Evolutionary conservation across 2,797 vertebrate genomes (phyloP), one percentile per base, ranked within the genome.

Genomic region (Thamnophis elegans): DNA sequence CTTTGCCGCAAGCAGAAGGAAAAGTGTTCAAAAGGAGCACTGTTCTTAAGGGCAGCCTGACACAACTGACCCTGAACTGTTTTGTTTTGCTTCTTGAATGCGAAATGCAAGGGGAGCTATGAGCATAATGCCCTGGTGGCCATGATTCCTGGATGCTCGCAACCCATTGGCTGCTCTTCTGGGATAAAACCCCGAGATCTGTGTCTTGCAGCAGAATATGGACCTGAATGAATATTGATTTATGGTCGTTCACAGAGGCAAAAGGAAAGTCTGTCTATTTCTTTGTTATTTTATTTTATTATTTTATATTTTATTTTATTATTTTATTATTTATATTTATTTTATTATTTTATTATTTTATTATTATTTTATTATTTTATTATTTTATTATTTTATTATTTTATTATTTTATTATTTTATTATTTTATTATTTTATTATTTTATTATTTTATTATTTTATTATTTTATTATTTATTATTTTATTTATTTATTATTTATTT

Each of bases 1-100:
- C 96, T 95, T 93, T 96, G 96, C 59, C 90, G 92, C 91, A 92
- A 95, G 94, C 96, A 97, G 97, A 97, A 98, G 98, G 97, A 98
- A 98, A 97, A 97, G 94, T 96, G 96, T 96, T 96, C 97, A 96
- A 97, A 97, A 95, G 95, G 92, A 90, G 92, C 94, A 96, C 92
- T 96, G 96, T 97, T 95, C 0, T 93, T 94, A 95, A 92, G 96
- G 96, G 96, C 96, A 97, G 42, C 88, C 95, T 96, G 96, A 96
- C 97, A 95, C 97, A 96, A 97, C 96, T 97, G 97, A 97, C 97
- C 97, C 94, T 93, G 96, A 96, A 94, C 96, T 95, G 95, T 96
- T 97, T 95, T 93, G 92, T 92, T 97, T 95, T 93, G 92, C 89
- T 94, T 95, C 97, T 96, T 95, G 94, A 96, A 91, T 90, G 96